Evolutionary conservation across 2,888 invertebrate species (phyloP).

Genomic region (Synanthedon myopaeformis): DNA sequence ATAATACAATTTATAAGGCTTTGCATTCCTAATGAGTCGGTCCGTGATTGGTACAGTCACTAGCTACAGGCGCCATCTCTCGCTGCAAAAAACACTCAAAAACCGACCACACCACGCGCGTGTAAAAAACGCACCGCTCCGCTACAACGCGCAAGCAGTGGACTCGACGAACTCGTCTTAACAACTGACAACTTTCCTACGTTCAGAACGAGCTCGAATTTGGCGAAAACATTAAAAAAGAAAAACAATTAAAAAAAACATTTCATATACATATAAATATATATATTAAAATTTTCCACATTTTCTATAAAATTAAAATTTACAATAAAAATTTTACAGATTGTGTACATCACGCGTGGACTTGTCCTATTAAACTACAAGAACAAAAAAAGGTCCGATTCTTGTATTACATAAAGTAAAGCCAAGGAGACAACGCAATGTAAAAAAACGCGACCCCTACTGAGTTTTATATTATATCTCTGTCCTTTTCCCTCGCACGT

Average conservation of each 20-base stretch:
- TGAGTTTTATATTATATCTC: no score
- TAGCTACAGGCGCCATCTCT: constrained; percentile 15
- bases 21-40: constrained; percentile 43
- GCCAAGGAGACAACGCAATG: no score
- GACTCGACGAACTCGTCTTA: no score
- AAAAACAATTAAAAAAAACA: constrained; percentile 34
- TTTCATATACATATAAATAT: constrained; percentile 67
- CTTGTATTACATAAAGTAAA: no score
- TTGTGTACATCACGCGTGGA: constrained; percentile 3
- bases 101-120: constrained; percentile 18
- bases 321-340: constrained; percentile 24
- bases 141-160: no score
- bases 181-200: constrained; percentile 21
- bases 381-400: no score
- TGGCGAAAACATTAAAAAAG: no score
- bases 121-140: no score
- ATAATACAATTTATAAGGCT: constrained; percentile 47
- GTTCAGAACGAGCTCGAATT: constrained; percentile 18
- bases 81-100: constrained; percentile 21
- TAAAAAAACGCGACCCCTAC: no score
- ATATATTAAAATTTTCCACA: constrained; percentile 57
- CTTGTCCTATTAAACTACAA: no score
- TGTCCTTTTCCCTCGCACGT: no score
- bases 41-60: constrained; percentile 19
- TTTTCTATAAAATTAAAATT: constrained; percentile 18